Evolutionary conservation across 1,140 invertebrate genomes (phyloP), one percentile per base, ranked within the genome.

Genomic region (Ericerus pela): DNA sequence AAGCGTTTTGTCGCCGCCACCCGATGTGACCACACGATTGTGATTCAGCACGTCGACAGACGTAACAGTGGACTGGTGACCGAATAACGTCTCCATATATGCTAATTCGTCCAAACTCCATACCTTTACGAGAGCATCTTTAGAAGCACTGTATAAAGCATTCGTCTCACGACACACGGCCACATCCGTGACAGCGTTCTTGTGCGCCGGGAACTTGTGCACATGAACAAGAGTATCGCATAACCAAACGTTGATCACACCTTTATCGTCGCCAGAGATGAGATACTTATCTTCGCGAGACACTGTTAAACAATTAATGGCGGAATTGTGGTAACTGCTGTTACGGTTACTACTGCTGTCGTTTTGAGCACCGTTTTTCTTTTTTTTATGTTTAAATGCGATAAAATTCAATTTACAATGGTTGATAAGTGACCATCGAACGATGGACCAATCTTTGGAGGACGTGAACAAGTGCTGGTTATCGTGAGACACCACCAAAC

Each of bases 51-150:
- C 81, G 73, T 97, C 94, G 51, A 97, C 86, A n/a, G 79, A 79
- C 6, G 86, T 89, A 2, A 96, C 82, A n/a, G 73, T 71, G 62
- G 80, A 81, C 68, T 94, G 86, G 72, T 97, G 93, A 12, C 93
- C 93, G 75, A 90, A 93, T 73, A 97, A 72, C 55, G 89, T 91
- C 75, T 98, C 94, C 8, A 96, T 83, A 73, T 95, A 97, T 10
- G 84, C 80, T 85, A 94, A 89, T 66, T 96, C 92, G 75, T 91
- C 87, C 20, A 96, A 72, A 62, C 86, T 91, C 93, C 93, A 98
- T 27, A 95, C 81, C 73, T 85, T 87, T 0, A 96, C 82, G 28
- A 85, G 82, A 61, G 83, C 75, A 69, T 98, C 95, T 64, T 82
- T 78, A 43, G 78, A 79, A 55, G 69, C 69, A 53, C 62, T 64